Percentiles rank a stretch among this genome's conserved stretches.
These are phyloP conservation scores for Ciconia boyciana DNA, from an alignment of 2,113 vertebrate genomes.

Conservation along the genomic window DNA sequence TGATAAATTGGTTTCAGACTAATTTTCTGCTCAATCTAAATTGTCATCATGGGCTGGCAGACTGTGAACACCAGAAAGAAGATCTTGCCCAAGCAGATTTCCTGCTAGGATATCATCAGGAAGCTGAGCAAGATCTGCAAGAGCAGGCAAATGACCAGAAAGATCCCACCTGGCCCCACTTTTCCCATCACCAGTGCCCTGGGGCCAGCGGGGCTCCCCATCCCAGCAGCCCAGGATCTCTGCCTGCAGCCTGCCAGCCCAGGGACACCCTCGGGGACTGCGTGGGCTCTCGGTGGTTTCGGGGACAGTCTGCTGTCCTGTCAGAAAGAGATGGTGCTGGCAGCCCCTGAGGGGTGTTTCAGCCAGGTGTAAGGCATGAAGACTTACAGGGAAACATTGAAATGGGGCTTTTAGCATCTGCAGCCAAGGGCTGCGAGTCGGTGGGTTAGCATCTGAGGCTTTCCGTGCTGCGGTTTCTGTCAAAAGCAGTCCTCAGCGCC, in stretches of 20 bases:
- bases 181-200: rapidly evolving
- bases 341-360: neutral
- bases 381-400: neutral
- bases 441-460: neutral
- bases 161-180: neutral
- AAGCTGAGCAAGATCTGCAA: neutral
- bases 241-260: neutral
- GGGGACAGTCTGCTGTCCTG: neutral
- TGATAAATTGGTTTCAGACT: neutral
- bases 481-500: neutral
- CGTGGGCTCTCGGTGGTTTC: neutral
- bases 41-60: neutral
- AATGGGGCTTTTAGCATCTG: neutral
- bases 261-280: neutral
- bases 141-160: neutral
- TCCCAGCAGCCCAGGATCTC: rapidly evolving
- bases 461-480: neutral
- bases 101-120: neutral
- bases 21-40: neutral
- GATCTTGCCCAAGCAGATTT: neutral
- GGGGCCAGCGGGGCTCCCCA: rapidly evolving
- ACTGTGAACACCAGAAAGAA: neutral
- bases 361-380: neutral
- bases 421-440: neutral
- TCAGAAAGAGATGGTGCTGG: neutral